phyloP scores from a whole-genome alignment of 1,140 invertebrate genomes.

The Amyelois transitella region DNA sequence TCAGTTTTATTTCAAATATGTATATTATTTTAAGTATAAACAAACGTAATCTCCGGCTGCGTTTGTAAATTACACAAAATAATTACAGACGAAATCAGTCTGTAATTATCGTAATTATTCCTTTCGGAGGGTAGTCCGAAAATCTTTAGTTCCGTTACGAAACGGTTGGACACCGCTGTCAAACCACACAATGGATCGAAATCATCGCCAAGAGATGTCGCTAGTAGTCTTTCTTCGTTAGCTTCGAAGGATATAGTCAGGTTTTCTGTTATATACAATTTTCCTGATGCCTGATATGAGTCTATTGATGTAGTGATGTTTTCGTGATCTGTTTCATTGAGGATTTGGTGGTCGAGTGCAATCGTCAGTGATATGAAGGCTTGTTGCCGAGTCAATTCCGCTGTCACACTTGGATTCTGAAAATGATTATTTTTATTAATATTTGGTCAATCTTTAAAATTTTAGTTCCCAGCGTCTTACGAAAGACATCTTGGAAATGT shows the following conservation, averaged over 20 bases:
- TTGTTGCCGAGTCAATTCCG: constrained; percentile 31
- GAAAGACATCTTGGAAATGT: too few species aligned
- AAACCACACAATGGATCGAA: constrained; percentile 31
- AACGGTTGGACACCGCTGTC: constrained; percentile 16
- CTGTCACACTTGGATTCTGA: constrained; percentile 31
- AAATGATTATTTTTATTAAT: constrained; percentile 7
- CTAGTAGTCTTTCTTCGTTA: constrained; percentile 20
- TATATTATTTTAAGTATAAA: not conserved
- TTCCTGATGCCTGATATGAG: constrained; percentile 31
- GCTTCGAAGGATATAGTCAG: constrained; percentile 32
- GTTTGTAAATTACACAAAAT: not conserved
- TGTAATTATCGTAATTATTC: constrained; percentile 41
- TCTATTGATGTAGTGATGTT: constrained; percentile 2
- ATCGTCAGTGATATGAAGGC: constrained; percentile 30
- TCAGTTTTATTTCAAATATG: not conserved
- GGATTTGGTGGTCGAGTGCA: constrained; percentile 8
- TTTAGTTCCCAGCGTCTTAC: too few species aligned
- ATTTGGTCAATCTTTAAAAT: too few species aligned
- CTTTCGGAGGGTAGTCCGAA: constrained; percentile 33
- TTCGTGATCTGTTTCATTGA: constrained; percentile 6
- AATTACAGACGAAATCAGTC: not conserved
- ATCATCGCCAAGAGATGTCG: constrained; percentile 29
- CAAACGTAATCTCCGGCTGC: not conserved
- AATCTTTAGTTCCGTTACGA: constrained; percentile 28
- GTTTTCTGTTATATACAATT: constrained; percentile 31